Base-by-base conservation (phyloP, 2,888 invertebrate species). In the Eubasilissa splendida region DNA sequence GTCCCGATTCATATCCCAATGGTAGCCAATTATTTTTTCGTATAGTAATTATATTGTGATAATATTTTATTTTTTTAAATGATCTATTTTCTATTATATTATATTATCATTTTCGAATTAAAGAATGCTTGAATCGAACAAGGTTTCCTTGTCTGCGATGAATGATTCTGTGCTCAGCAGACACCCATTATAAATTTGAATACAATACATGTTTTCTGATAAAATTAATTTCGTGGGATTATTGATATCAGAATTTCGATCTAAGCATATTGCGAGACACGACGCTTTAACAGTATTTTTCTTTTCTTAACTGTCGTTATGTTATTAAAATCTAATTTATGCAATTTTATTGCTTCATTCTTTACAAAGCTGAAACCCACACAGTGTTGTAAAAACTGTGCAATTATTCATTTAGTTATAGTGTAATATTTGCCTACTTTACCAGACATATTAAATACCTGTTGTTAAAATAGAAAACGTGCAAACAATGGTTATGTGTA, bases 151-250 rank as follows among this genome's bases (percentile, higher is more conserved):
- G 33, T 22, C 22, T 22, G 22, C 22, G 22, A 22, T 22, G 22
- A 22, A 22, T 22, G 22, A 22, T 22, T 22, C 60, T 31, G 33
- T 22, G 60, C 60, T 22, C 60, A 14, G 50, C 53, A 14, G 77
- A 22, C 58, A 68, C 58, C 77, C 58, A 68, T 79, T 79, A 74
- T 65, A 22, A 65, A 33, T 74, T 14, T n/a, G 50, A 79, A 73
- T 79, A 79, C 79, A 79, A 79, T 79, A 73, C 74, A 52, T 58
- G 12, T 11, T 74, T 68, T 79, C 42, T 65, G 65, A 54, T 65
- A 74, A 73, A 22, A 66, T 74, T 74, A 79, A 73, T 79, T 79
- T 79, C 79, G 66, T 79, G 74, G 60, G 74, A 79, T 79, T 73
- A 74, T 74, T 54, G 54, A 73, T 60, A 79, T 79, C 79, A n/a